Conservation (phyloP, 2,888 invertebrate species). For the Epinotia bilunana region DNA sequence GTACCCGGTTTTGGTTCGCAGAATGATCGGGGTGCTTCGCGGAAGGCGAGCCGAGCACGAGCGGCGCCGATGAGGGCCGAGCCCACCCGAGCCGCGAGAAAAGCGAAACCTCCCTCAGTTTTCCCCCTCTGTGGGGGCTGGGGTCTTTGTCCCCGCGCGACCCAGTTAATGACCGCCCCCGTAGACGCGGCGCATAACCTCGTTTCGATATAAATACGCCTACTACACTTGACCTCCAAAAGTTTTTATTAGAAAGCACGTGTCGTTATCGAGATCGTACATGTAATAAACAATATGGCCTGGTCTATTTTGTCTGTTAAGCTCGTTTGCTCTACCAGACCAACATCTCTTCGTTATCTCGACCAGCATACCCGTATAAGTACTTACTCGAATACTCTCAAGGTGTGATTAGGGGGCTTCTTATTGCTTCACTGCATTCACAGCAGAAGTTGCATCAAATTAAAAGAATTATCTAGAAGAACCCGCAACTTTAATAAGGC, state of each 20-base stretch:
- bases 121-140: slow-evolving; percentile 65
- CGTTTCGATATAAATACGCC: slow-evolving; percentile 83
- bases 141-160: slow-evolving; percentile 82
- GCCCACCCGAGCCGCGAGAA: slow-evolving; percentile 57
- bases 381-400: not conserved
- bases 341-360: not conserved
- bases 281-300: slow-evolving; percentile 69
- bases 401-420: not conserved
- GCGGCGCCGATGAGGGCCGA: slow-evolving; percentile 52
- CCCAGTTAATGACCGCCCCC: slow-evolving; percentile 84
- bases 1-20: slow-evolving; percentile 59
- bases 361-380: not conserved
- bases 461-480: not conserved
- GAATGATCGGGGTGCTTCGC: slow-evolving; percentile 66
- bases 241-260: slow-evolving; percentile 84
- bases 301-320: slow-evolving; percentile 22
- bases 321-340: not conserved
- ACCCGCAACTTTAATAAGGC: not conserved
- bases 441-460: no score
- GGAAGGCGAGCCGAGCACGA: slow-evolving; percentile 61
- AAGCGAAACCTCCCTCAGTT: slow-evolving; percentile 75
- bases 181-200: slow-evolving; percentile 79
- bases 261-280: slow-evolving; percentile 73
- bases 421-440: not conserved
- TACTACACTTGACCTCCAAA: slow-evolving; percentile 84